Evolutionary conservation across 2,888 invertebrate species (phyloP).

Genomic region (Hirtodrosophila alboralis): DNA sequence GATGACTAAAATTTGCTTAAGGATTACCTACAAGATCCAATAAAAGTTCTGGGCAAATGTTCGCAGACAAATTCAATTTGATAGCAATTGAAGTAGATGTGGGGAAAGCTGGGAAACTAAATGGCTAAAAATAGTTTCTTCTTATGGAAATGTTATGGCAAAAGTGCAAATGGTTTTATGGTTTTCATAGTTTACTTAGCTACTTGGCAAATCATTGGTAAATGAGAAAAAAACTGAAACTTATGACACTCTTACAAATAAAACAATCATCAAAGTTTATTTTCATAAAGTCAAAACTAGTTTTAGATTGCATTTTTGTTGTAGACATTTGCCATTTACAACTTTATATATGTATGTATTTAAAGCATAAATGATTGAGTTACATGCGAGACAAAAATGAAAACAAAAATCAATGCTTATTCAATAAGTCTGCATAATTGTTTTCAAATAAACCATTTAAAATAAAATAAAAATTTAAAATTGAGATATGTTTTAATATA

Average conservation of each 20-base stretch:
- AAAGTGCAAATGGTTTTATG: constrained; percentile 25
- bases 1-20: constrained; percentile 25
- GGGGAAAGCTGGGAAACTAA: constrained; percentile 20
- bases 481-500: too few relatives aligned
- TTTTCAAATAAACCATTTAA: too few relatives aligned
- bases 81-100: constrained; percentile 16
- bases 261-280: not conserved
- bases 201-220: constrained; percentile 1
- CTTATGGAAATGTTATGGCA: constrained; percentile 39
- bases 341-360: too few relatives aligned
- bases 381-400: too few relatives aligned
- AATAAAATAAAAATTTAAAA: too few relatives aligned
- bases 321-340: not conserved
- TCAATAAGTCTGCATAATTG: too few relatives aligned
- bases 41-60: constrained; percentile 28
- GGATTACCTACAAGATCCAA: constrained; percentile 18
- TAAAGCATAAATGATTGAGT: too few relatives aligned
- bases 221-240: not conserved
- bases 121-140: constrained; percentile 30
- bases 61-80: constrained; percentile 30
- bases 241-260: not conserved
- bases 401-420: too few relatives aligned
- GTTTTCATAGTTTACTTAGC: constrained; percentile 9
- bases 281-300: constrained; percentile 1
- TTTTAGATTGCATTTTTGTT: not conserved